phyloP scores from a whole-genome alignment of 2,113 vertebrate species.

The Scolopax mira region DNA sequence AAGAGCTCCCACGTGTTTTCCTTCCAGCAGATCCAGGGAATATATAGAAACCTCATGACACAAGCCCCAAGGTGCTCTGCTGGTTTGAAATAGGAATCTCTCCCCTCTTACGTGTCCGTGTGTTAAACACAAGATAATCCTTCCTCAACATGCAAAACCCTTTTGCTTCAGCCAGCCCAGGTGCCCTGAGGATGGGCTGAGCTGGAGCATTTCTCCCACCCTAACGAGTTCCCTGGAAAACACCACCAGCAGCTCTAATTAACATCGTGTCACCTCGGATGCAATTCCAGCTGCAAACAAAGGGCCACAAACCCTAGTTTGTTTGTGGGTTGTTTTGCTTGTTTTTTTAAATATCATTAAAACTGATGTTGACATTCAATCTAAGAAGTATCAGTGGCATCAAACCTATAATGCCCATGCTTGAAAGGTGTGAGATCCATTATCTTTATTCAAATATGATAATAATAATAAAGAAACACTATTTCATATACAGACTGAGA shows the following conservation, averaged over 20 bases:
- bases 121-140: not conserved
- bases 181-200: not conserved
- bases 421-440: not conserved
- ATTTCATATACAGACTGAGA: not conserved
- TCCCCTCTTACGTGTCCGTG: not conserved
- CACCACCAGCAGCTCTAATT: not conserved
- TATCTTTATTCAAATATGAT: not conserved
- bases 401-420: not conserved
- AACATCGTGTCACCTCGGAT: not conserved
- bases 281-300: not conserved
- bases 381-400: not conserved
- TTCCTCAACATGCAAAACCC: not conserved
- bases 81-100: slow-evolving; percentile 2
- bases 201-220: not conserved
- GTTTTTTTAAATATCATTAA: not conserved
- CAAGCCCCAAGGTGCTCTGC: not conserved
- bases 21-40: slow-evolving; percentile 41
- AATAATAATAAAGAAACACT: not conserved
- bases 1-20: not conserved
- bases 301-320: not conserved
- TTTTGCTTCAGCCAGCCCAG: not conserved
- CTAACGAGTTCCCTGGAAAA: not conserved
- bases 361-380: not conserved
- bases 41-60: not conserved
- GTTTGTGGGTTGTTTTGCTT: not conserved